phyloP scores from a whole-genome alignment of 53 echinoderm and acorn worm species.

The Patiria pectinifera region DNA sequence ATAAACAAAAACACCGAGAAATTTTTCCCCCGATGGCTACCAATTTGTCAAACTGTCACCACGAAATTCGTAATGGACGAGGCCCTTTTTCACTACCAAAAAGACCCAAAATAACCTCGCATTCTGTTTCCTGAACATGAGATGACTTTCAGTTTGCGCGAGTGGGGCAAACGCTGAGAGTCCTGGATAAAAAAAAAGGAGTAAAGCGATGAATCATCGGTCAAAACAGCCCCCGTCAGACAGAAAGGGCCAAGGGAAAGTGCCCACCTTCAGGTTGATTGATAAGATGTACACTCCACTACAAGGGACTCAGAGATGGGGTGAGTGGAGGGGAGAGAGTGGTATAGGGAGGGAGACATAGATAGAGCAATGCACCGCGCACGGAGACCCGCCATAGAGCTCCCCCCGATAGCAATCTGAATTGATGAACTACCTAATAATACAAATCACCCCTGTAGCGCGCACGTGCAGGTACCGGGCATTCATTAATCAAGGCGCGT shows the following conservation, averaged over 20 bases:
- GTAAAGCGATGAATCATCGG: slow-evolving; percentile 27
- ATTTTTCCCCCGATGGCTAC: background rate
- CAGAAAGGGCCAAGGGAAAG: background rate
- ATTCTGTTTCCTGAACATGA: background rate
- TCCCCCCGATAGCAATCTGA: slow-evolving; percentile 49
- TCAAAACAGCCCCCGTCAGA: background rate
- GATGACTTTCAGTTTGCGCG: background rate
- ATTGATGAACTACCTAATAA: slow-evolving; percentile 64
- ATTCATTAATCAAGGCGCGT: slow-evolving; percentile 59
- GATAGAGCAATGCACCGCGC: slow-evolving; percentile 1
- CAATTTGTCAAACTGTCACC: slow-evolving; percentile 46
- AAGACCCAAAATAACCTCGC: background rate
- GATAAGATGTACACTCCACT: slow-evolving; percentile 37
- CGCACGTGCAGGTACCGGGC: slow-evolving; percentile 44
- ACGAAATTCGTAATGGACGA: background rate
- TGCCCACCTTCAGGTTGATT: slow-evolving; percentile 52
- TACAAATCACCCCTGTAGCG: slow-evolving; percentile 52
- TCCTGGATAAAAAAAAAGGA: background rate
- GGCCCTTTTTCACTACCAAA: background rate
- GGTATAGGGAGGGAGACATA: background rate
- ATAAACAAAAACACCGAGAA: slow-evolving; percentile 22
- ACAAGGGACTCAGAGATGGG: background rate
- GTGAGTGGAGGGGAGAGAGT: background rate
- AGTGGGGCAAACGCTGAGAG: background rate
- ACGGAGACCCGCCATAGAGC: background rate